Evolutionary conservation across 2,797 vertebrate genomes (phyloP), one percentile per base, ranked within the genome.

Genomic region (Semaprochilodus insignis): DNA sequence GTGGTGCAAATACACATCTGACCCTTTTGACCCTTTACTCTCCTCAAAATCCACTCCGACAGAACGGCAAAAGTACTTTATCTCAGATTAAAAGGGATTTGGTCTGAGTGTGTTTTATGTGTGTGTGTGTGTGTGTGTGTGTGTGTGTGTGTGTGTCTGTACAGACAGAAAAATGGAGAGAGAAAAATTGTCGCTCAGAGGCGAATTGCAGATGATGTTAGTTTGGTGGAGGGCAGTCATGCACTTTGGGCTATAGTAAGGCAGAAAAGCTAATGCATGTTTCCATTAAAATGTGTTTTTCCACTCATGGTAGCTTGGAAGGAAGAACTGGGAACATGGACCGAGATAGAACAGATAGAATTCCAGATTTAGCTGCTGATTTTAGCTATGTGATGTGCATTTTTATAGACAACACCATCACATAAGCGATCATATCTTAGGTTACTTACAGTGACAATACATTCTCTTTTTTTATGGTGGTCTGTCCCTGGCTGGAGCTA

Each of bases 21-120:
- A 75, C 85, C 78, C 80, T 77, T 80, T 81, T 80, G 63, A 74
- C 71, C 71, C 78, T 69, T 67, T 78, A 54, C 78, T 83, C 44
- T 83, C 76, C 59, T 81, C 65, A 77, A 80, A 85, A 83, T 81
- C 85, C 69, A 81, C 78, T 81, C 54, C 15, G 40, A 62, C 57
- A 62, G 75, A 48, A 54, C 40, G 4, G 11, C 67, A 44, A 71
- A 23, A 74, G 74, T 79, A 83, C 78, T 74, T 85, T 81, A 62
- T 87, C 74, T 81, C 65, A 55, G 76, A 84, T 84, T 62, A 82
- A 60, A 77, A 77, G 55, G 74, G 70, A 78, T 83, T 83, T 87
- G n/a, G 76, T 77, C 44, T 82, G 31, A 23, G 13, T 72, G 44
- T 52, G 54, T 59, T 60, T 40, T 40, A n/a, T 31, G 31, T 54